A percentile compares a stretch with the other conserved stretches of the same genome.
Conservation (phyloP, 2,113 vertebrate genomes). For the Probosciger aterrimus region DNA sequence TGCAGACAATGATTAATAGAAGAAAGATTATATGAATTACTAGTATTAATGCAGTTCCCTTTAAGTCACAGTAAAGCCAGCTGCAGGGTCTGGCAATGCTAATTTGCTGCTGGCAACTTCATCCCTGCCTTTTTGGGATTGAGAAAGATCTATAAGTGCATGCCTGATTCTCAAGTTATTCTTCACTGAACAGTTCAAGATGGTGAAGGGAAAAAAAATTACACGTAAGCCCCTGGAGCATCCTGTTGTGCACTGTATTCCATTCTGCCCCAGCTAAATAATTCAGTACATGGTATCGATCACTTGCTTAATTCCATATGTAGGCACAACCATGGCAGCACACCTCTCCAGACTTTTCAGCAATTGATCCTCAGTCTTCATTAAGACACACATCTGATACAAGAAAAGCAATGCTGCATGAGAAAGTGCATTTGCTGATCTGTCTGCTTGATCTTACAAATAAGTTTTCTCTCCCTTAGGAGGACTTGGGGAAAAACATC, state of each 20-base stretch:
- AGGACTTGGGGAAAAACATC: background rate
- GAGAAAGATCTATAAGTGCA: background rate
- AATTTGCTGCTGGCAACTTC: background rate
- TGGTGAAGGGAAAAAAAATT: background rate
- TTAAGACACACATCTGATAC: background rate
- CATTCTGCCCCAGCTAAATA: background rate
- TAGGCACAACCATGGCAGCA: background rate
- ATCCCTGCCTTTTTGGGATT: background rate
- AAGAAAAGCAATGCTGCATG: background rate
- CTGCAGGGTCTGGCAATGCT: background rate
- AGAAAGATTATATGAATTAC: background rate
- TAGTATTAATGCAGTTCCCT: background rate
- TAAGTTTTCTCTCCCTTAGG: background rate
- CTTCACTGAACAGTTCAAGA: background rate
- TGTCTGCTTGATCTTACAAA: background rate
- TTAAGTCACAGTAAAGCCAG: background rate
- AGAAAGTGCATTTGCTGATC: background rate
- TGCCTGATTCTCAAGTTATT: background rate
- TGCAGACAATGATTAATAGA: background rate
- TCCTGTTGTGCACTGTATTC: background rate
- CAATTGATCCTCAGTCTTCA: background rate
- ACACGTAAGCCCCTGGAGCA: background rate
- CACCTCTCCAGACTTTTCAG: background rate
- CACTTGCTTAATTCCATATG: background rate
- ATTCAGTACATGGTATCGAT: rapidly evolving